Evolutionary conservation across 1,140 invertebrate genomes (phyloP).

Genomic region (Drosophila arawakana): DNA sequence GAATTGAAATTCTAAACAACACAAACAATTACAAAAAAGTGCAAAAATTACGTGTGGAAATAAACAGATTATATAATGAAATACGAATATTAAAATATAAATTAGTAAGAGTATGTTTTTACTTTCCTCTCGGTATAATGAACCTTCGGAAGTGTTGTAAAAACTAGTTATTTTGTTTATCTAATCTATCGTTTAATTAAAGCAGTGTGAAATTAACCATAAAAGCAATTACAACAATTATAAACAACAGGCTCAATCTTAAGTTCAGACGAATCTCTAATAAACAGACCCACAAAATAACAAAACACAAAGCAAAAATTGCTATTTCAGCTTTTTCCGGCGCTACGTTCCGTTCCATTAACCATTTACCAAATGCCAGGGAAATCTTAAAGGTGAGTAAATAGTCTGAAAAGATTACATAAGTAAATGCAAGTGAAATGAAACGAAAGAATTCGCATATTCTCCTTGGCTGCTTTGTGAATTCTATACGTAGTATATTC

Average conservation of each 20-base stretch:
- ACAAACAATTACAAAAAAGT: conserved; percentile 2
- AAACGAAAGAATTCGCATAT: conserved; percentile 24
- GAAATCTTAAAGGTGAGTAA: conserved; percentile 45
- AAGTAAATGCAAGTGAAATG: conserved; percentile 28
- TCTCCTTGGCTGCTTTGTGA: neutral
- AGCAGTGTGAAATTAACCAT: conserved; percentile 68
- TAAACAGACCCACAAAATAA: conserved; percentile 18
- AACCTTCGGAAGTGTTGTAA: conserved; percentile 30
- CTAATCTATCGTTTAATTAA: conserved; percentile 17
- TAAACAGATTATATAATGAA: neutral
- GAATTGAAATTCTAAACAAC: conserved; percentile 22
- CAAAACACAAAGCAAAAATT: conserved; percentile 36
- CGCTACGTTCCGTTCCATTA: neutral
- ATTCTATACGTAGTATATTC: neutral
- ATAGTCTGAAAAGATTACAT: conserved; percentile 29
- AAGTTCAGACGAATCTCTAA: conserved; percentile 5
- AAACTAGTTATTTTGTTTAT: conserved; percentile 56
- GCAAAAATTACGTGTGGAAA: conserved; percentile 6
- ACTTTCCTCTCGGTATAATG: neutral
- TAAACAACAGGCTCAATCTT: conserved; percentile 46
- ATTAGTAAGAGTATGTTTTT: neutral
- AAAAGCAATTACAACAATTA: conserved; percentile 77
- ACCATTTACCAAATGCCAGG: conserved; percentile 30
- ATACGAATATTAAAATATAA: neutral
- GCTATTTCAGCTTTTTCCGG: conserved; percentile 39